Percentiles rank a stretch among this genome's conserved stretches.
These are phyloP conservation scores for Drosophila ananassae DNA, from an alignment of 1,140 invertebrate species.

Conservation along the genomic window DNA sequence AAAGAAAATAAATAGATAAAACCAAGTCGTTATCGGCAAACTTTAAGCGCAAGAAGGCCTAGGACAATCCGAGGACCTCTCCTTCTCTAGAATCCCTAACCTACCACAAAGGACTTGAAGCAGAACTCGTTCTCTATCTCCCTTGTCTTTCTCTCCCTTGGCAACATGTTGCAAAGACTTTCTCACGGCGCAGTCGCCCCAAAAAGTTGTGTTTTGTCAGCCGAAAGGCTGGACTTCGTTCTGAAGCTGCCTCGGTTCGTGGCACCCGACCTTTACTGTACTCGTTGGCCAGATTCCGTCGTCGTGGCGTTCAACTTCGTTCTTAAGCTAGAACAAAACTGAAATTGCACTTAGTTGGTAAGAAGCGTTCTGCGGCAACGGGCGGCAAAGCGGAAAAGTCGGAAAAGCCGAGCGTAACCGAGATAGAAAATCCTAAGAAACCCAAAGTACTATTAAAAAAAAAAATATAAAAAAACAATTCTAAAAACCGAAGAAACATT, in stretches of 20 bases:
- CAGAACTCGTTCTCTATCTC: background rate
- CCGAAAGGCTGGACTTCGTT: conserved; percentile 16
- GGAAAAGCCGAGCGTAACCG: conserved; percentile 22
- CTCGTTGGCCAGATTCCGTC: conserved; percentile 9
- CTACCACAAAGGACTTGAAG: conserved; percentile 31
- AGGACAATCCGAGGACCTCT: conserved; percentile 25
- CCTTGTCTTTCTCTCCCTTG: conserved; percentile 30
- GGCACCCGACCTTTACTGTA: conserved; percentile 25
- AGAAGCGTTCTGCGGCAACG: conserved; percentile 75
- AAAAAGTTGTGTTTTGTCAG: conserved; percentile 7
- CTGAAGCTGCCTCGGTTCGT: conserved; percentile 1
- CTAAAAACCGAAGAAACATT: conserved; percentile 9
- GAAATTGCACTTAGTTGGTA: conserved; percentile 77
- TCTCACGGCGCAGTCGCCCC: conserved; percentile 37
- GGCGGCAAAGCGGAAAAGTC: conserved; percentile 62
- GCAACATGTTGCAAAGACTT: conserved; percentile 45
- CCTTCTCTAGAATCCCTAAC: conserved; percentile 25
- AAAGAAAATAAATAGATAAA: background rate
- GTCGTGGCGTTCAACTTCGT: conserved; percentile 33
- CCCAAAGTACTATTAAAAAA: background rate
- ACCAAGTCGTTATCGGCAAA: background rate
- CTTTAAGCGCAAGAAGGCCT: background rate
- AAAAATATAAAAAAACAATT: background rate
- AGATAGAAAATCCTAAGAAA: conserved; percentile 1
- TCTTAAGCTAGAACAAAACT: conserved; percentile 77